These are phyloP conservation scores for Picathartes gymnocephalus DNA, from an alignment of 2,113 vertebrate species.

Conservation along the genomic window DNA sequence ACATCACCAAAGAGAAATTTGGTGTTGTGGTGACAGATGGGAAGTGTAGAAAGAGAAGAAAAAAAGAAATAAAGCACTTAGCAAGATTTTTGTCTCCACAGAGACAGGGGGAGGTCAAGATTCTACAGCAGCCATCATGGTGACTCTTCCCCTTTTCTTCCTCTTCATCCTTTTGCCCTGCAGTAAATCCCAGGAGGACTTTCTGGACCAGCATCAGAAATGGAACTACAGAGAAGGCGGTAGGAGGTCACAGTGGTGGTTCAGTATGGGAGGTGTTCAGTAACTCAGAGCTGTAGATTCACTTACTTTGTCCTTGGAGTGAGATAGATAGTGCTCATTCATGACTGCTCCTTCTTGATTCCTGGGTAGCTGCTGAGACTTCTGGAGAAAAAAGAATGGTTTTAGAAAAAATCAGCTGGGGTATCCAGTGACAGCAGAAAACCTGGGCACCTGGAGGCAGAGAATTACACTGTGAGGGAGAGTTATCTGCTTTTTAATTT, in stretches of 20 bases:
- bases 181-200: slow-evolving; percentile 24
- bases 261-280: neutral
- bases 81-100: slow-evolving; percentile 10
- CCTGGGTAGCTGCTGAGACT: neutral
- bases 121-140: neutral
- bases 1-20: neutral
- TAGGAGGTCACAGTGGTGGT: slow-evolving; percentile 8
- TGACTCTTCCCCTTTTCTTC: slow-evolving; percentile 22
- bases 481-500: neutral
- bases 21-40: neutral
- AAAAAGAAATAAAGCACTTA: neutral
- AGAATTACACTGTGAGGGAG: neutral
- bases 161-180: slow-evolving; percentile 24
- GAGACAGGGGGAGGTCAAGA: neutral
- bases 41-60: neutral
- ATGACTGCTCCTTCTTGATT: neutral
- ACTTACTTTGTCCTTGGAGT: neutral
- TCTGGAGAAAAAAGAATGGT: neutral
- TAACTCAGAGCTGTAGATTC: neutral
- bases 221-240: slow-evolving; percentile 75
- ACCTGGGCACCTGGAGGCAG: neutral
- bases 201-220: slow-evolving; percentile 31
- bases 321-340: neutral
- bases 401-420: neutral
- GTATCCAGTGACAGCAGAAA: neutral